Evolutionary conservation across 2,113 vertebrate species (phyloP), one percentile per base, ranked within the genome.

Genomic region (Oostethus manadensis): DNA sequence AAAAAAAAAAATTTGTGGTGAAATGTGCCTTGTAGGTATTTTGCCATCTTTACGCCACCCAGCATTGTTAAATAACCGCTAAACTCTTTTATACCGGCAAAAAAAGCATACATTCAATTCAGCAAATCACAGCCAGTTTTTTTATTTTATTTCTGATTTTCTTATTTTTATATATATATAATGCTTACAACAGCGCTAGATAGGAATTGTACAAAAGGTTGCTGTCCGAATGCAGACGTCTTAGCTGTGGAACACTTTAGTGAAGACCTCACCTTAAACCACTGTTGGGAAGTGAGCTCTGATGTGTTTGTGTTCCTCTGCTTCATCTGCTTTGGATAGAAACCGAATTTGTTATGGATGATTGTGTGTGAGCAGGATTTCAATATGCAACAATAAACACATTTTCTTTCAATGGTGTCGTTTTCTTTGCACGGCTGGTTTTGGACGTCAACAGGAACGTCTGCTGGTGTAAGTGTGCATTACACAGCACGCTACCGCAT

Each of bases 251-350:
- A 86, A 71, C 89, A 89, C 88, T 4, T 92, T 89, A 81, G 90
- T 99, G 97, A 99, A 74, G 93, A 86, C 81, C 88, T 84, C 89
- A 87, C 93, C 93, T 89, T 88, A 97, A 99, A 94, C 93, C 96
- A 86, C 69, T 14, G 15, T 55, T 85, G 94, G 93, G 81, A 77
- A 95, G 93, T 94, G 92, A 86, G 82, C 83, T 92, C 92, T 81
- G 94, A 99, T 93, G 90, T 89, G 59, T 89, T 88, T 89, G 84
- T 86, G 88, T 78, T 49, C 66, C 64, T 18, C 47, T n/a, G 66
- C 70, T 63, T 82, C 77, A 81, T 88, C 79, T 83, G 72, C 79
- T 78, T 79, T 80, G 72, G 73, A 85, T 78, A 77, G 74, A 74
- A 86, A 77, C 78, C 83, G 81, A 8, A 53, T 72, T 77, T 43